Base-by-base conservation (phyloP, 2,888 invertebrate species). In the Drosophila birchii region DNA sequence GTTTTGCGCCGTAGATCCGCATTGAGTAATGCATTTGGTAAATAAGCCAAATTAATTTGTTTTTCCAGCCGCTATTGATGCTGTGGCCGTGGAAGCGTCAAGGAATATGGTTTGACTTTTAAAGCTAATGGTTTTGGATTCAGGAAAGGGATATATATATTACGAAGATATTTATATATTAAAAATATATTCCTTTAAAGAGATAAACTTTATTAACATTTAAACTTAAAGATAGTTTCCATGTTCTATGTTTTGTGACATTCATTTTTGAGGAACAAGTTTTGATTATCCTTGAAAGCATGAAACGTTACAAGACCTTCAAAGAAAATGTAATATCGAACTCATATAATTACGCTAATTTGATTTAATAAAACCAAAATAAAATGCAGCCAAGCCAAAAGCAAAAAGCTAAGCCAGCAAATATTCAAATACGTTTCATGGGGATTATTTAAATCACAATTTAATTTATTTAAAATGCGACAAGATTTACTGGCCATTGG, bases 1-100 rank as follows among this genome's bases (percentile, higher is more conserved):
- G 73, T 82, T 88, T 81, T 51, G 57, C 29, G 36, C 3, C 44
- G 39, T 38, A 20, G 26, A 60, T 69, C 57, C 64, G n/a, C 64
- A 39, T 47, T 44, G 51, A 51, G 76, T 76, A 77, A 58, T 76
- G 70, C 67, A 73, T 47, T 68, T 29, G 41, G 57, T 58, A 64
- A 78, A 70, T 72, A 70, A 43, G 41, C 26, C 34, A 56, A 73
- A 72, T 58, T 69, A 16, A 51, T 60, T 73, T 62, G 60, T 44
- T 41, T 41, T 47, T 34, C 53, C 29, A 23, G 44, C 49, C 36
- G 39, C 36, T 9, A 29, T 68, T 51, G 43, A 36, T 26, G 53
- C 29, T 43, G 2, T 32, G 26, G 12, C 18, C 11, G 12, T 26
- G 29, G 0, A 3, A 7, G 16, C 16, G 20, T 16, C 9, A 34